Evolutionary conservation across 2,113 vertebrate species (phyloP), one percentile per base, ranked within the genome.

Genomic region (Pterocles orientalis): DNA sequence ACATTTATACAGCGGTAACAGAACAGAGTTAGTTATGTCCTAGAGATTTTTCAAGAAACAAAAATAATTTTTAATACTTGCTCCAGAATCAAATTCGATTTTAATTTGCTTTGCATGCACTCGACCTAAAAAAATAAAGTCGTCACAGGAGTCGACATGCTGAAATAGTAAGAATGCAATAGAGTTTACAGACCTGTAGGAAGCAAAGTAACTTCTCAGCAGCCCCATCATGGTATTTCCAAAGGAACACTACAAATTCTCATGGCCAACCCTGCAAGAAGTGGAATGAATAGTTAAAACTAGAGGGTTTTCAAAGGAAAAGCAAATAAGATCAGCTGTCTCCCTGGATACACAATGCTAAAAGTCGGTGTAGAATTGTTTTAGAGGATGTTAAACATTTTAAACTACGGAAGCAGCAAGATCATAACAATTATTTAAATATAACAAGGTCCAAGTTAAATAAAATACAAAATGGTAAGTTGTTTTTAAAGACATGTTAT

Each of bases 111-210:
- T 76, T 79, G 66, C 62, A 70, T 41, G 19, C 14, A 33, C 18
- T 69, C 3, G 2, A 87, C 26, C 21, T 36, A 86, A 68, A 71
- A 82, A 43, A 43, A 8, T 28, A 78, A 60, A 75, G 16, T 14
- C 7, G 9, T 17, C n/a, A 75, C 14, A 68, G 26, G 21, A 36
- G 7, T 41, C 43, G 45, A 31, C 23, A 19, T 51, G 62, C 21
- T 88, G 62, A 88, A 95, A 86, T 16, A 62, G 9, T 60, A 26
- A 90, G 57, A 95, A 89, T 4, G 21, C 53, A 82, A n/a, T 15
- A n/a, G 23, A 53, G 26, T 54, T 92, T 89, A 96, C 96, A 94
- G 50, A 97, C 78, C 97, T 93, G 89, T 62, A 83, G 25, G 25
- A 85, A 82, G 36, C 33, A 79, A 90, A 14, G 56, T 25, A 31